Conservation (phyloP, 2,888 invertebrate species). For the Ichneumoninae sp. region DNA sequence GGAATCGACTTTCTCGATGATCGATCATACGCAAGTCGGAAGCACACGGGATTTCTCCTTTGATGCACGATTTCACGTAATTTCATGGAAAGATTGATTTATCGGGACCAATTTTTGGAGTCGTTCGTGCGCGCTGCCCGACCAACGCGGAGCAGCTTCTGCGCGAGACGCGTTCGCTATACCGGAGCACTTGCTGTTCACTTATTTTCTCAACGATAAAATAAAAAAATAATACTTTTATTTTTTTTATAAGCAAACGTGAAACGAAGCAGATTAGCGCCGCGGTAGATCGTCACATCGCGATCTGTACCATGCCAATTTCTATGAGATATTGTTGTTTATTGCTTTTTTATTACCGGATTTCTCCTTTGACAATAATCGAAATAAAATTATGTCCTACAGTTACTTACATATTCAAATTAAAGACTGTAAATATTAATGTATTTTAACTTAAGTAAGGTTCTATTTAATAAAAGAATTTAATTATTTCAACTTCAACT, state of each 20-base stretch:
- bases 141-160: neutral
- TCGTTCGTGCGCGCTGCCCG: conserved; percentile 9
- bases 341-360: too few species aligned
- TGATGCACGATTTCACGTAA: conserved; percentile 37
- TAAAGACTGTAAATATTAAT: too few species aligned
- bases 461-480: too few species aligned
- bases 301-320: conserved; percentile 43
- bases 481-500: too few species aligned
- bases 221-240: neutral
- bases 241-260: neutral
- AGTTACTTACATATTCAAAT: too few species aligned
- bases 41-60: neutral
- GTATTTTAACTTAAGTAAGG: too few species aligned
- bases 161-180: neutral
- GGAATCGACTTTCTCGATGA: neutral
- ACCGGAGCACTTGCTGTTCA: neutral
- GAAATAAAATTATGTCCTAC: too few species aligned
- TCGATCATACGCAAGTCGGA: neutral
- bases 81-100: conserved; percentile 32
- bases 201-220: conserved; percentile 1
- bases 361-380: too few species aligned
- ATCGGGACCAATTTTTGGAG: conserved; percentile 30
- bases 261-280: conserved; percentile 7
- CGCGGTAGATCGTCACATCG: conserved; percentile 24
- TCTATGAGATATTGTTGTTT: conserved; percentile 38